phyloP scores from a whole-genome alignment of 2,113 vertebrate genomes.

The Pomatorhinus ruficollis region DNA sequence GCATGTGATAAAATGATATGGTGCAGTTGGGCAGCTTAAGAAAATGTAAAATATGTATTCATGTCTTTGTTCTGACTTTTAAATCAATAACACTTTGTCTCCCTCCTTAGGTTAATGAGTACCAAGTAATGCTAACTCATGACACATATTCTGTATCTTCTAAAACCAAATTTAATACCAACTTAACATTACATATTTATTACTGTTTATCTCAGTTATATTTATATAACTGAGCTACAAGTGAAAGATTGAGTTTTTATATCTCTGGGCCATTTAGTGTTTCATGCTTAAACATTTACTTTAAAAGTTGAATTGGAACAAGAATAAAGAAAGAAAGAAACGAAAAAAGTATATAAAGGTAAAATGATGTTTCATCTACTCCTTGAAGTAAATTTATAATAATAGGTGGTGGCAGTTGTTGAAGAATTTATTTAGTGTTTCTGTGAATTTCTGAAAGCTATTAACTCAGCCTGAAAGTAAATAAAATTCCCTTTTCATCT shows the following conservation, averaged over 20 bases:
- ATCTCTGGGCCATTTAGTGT: background rate
- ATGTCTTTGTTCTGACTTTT: background rate
- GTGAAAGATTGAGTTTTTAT: background rate
- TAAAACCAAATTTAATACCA: background rate
- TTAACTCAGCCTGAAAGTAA: background rate
- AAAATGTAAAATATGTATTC: background rate
- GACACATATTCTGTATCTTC: background rate
- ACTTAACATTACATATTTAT: background rate
- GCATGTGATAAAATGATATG: background rate
- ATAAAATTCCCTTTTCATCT: background rate
- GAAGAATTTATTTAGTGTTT: background rate
- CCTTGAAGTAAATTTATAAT: background rate
- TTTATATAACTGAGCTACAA: background rate
- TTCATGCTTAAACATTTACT: background rate
- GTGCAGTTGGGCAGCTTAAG: background rate
- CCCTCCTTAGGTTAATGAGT: background rate
- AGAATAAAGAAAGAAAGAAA: background rate
- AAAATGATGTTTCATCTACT: background rate
- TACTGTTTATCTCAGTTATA: background rate
- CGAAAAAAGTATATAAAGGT: background rate
- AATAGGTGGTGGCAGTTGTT: background rate
- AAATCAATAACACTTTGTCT: background rate
- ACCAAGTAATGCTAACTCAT: background rate
- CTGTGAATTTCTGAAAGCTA: background rate
- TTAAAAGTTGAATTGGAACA: background rate